phyloP scores from a whole-genome alignment of 1,140 invertebrate genomes.

The Anagrus nilaparvatae region DNA sequence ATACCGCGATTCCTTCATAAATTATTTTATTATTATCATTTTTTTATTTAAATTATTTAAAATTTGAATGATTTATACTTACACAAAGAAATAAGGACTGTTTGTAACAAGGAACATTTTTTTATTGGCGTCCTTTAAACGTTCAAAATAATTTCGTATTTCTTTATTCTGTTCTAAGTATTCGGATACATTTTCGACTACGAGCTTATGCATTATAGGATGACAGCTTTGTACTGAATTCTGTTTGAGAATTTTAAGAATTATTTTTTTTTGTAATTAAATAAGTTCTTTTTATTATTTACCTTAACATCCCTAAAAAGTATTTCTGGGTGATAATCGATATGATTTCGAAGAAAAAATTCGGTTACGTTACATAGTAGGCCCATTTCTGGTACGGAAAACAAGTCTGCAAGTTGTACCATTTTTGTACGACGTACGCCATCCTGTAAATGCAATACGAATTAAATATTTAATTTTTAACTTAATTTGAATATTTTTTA shows the following conservation, averaged over 20 bases:
- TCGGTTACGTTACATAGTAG: constrained; percentile 87
- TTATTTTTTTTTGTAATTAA: no score
- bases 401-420: constrained; percentile 93
- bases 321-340: constrained; percentile 92
- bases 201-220: constrained; percentile 80
- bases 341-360: constrained; percentile 80
- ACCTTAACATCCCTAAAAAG: constrained; percentile 92
- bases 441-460: constrained; percentile 24
- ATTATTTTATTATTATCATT: constrained; percentile 14
- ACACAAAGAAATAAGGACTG: constrained; percentile 95
- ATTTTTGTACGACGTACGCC: constrained; percentile 54
- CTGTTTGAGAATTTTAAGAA: constrained; percentile 46
- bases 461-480: background rate
- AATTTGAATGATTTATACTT: constrained; percentile 41
- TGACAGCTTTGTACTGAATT: constrained; percentile 83
- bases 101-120: constrained; percentile 95
- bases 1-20: constrained; percentile 78
- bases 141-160: constrained; percentile 65
- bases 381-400: constrained; percentile 93
- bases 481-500: no score
- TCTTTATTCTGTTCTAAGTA: constrained; percentile 73
- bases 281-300: constrained; percentile 30
- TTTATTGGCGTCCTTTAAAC: constrained; percentile 63
- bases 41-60: constrained; percentile 5
- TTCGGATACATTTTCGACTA: constrained; percentile 65